Base-by-base conservation (phyloP, 2,113 vertebrate genomes). In the Sebastes schlegelii region DNA sequence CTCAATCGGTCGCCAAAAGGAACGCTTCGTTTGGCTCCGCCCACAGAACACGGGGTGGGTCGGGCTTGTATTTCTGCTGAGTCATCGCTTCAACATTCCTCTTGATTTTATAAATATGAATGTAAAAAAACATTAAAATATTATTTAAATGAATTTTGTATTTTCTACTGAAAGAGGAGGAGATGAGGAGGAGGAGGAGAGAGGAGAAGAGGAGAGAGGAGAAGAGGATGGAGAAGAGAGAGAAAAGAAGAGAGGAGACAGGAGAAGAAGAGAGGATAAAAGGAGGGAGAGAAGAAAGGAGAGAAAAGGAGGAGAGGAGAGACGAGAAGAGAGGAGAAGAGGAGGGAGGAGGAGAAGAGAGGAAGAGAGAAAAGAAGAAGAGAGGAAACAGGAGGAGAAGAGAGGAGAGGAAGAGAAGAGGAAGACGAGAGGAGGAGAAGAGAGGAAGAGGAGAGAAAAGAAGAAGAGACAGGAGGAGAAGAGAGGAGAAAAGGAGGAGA, bases 31-130 rank as follows among this genome's bases (percentile, higher is more conserved):
- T 52, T 66, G 65, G 73, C 78, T 64, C 74, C 40, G 40, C 78
- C 74, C 71, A 48, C 71, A 8, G 26, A 23, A 42, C 13, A 40
- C 13, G 4, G 49, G 19, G 65, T 6, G 19, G 84, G 60, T 0
- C 40, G 73, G 6, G 80, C 70, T 46, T 23, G 10, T 16, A 19
- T 51, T 55, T 52, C n/a, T 14, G 26, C 23, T 1, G 19, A 84
- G 45, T 87, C 62, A 34, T 84, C 9, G 1, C 0, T 23, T 49
- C 23, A 54, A 43, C 72, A 48, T 76, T 45, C 72, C 64, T 64
- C 7, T 19, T 46, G 34, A 23, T 58, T 70, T 65, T 60, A 42
- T 74, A 66, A 74, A 74, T 19, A 60, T 16, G 16, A 43, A 61
- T 51, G 46, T 52, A 69, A 69, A 68, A 45, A 46, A 8, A 42